Percentiles rank a stretch among this genome's conserved stretches.
phyloP scores from a whole-genome alignment of 1,140 invertebrate genomes.

The Solenopsis fugax region DNA sequence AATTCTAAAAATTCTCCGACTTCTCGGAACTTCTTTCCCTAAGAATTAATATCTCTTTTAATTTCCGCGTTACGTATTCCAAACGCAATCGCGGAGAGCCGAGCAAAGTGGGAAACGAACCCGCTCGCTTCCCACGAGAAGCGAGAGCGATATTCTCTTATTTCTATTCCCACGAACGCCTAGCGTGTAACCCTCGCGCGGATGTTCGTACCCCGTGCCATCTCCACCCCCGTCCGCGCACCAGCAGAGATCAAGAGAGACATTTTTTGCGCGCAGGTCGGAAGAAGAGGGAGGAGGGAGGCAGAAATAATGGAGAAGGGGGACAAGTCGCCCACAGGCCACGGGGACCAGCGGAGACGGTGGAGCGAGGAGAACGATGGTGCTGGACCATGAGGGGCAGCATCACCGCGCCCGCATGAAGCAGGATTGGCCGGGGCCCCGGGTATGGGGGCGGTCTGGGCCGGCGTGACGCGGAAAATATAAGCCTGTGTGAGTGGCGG shows the following conservation, averaged over 20 bases:
- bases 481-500: conserved; percentile 85
- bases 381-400: conserved; percentile 55
- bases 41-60: neutral
- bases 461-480: conserved; percentile 83
- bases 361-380: conserved; percentile 4
- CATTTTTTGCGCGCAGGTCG: conserved; percentile 43
- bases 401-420: conserved; percentile 71
- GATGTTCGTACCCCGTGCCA: conserved; percentile 24
- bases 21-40: too few species aligned
- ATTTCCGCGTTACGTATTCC: neutral
- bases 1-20: neutral
- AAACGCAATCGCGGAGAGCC: neutral
- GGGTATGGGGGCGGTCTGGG: conserved; percentile 80
- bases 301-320: neutral
- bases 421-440: conserved; percentile 79
- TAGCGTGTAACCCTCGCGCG: conserved; percentile 22
- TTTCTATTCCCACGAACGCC: conserved; percentile 50
- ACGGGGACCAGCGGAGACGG: neutral
- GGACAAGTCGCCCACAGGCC: neutral
- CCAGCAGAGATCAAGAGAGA: conserved; percentile 13
- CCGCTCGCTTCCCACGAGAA: neutral
- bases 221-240: conserved; percentile 18
- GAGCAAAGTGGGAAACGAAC: neutral
- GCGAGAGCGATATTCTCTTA: neutral
- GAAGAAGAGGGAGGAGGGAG: neutral